Base-by-base conservation (phyloP, 2,888 invertebrate species). In the Schrankia costaestrigalis region DNA sequence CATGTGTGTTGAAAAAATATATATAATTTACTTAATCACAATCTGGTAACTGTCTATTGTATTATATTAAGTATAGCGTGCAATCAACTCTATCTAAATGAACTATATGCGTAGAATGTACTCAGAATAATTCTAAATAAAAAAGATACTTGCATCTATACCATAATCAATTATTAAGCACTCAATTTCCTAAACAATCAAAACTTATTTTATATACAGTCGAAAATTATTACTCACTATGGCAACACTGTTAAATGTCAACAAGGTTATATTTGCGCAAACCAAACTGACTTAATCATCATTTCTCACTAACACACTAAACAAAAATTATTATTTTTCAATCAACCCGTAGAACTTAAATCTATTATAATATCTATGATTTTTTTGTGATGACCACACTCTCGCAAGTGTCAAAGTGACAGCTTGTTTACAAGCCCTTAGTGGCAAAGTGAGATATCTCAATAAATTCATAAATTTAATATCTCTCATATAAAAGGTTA, bases 181-280 rank as follows among this genome's bases (percentile, higher is more conserved):
- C 82, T 80, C 73, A 50, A 73, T 68, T 56, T 55, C 46, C 75
- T 78, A 81, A 80, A 77, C 71, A 73, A 78, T 73, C 69, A 78
- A 78, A 82, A 78, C 78, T 78, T 79, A 77, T 65, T 62, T 62
- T 81, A 84, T 83, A 75, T 86, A 86, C 86, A 86, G 76, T 83
- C 81, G 65, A 79, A 81, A 81, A 71, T 78, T 70, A 76, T 81
- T 81, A 82, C 74, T 78, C 66, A 85, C 84, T 86, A 87, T 83
- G 84, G 85, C 86, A 85, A 87, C 85, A 84, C 78, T 76, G 77
- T 78, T 73, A 84, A 82, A 77, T 78, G 78, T 79, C 81, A 86
- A 86, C 86, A 79, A 82, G 76, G 71, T 77, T 75, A 76, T 63
- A 59, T 63, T 58, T 65, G 73, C 70, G 75, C 78, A 80, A 85